Evolutionary conservation across 2,888 invertebrate genomes (phyloP).

Genomic region (Anodontia alba): DNA sequence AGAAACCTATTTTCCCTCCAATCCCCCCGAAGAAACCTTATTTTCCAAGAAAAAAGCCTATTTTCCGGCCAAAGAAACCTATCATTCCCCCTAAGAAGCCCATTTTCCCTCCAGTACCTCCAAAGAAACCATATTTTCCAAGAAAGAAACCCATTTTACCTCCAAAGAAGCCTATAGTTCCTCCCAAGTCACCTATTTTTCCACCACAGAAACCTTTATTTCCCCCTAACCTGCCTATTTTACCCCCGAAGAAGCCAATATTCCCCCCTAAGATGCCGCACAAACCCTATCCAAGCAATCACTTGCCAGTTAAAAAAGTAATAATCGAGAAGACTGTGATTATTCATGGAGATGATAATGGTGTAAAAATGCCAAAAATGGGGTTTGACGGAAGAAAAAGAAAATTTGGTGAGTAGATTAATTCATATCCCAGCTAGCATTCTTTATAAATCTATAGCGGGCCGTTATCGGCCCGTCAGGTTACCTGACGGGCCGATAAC

Average conservation of each 20-base stretch:
- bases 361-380: too few species aligned
- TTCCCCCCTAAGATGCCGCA: conserved; percentile 10
- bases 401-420: neutral
- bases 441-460: too few species aligned
- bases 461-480: too few species aligned
- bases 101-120: neutral
- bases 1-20: neutral
- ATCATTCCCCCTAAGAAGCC: neutral
- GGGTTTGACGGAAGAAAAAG: neutral
- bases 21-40: neutral
- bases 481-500: too few species aligned
- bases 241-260: neutral
- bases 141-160: neutral
- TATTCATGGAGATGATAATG: too few species aligned
- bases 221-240: neutral
- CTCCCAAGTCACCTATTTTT: neutral
- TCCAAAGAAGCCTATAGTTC: neutral
- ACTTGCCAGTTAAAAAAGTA: neutral
- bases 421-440: too few species aligned
- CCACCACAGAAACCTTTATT: neutral
- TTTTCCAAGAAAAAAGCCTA: neutral
- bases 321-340: neutral
- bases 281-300: neutral
- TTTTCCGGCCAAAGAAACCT: neutral
- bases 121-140: conserved; percentile 1